phyloP scores from a whole-genome alignment of 2,888 invertebrate genomes.

The Nineta flava region DNA sequence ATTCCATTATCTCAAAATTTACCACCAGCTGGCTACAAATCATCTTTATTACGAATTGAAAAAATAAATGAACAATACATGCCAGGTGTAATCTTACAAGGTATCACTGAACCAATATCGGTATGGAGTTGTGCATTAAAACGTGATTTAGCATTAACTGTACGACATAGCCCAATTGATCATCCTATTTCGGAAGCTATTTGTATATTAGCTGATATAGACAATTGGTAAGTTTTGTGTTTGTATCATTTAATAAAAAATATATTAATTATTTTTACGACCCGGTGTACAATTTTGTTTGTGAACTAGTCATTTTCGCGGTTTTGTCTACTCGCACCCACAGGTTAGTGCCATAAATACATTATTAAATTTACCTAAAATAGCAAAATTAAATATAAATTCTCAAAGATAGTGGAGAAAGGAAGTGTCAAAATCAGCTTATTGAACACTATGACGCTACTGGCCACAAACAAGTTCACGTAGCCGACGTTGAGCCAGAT shows the following conservation, averaged over 20 bases:
- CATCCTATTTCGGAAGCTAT: slow-evolving; percentile 61
- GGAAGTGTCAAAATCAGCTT: no score
- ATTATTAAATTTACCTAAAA: no score
- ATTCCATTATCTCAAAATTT: slow-evolving; percentile 4
- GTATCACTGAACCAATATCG: slow-evolving; percentile 36
- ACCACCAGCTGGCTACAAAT: slow-evolving; percentile 31
- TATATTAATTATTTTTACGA: no score
- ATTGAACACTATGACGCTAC: no score
- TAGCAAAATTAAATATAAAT: no score
- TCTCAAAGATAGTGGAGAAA: no score
- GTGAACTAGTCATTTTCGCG: no score
- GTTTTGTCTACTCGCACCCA: no score
- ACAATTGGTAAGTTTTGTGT: slow-evolving; percentile 46
- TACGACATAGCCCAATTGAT: slow-evolving; percentile 39
- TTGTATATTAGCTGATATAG: slow-evolving; percentile 65
- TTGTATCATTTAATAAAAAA: background rate
- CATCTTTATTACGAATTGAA: slow-evolving; percentile 43
- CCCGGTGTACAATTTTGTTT: no score
- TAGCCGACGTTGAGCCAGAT: no score
- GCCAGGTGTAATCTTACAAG: slow-evolving; percentile 64
- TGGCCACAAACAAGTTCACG: no score
- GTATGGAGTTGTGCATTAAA: slow-evolving; percentile 40
- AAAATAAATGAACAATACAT: slow-evolving; percentile 50
- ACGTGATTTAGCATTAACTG: slow-evolving; percentile 33
- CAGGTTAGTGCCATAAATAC: no score